phyloP scores from a whole-genome alignment of 37 sponge, comb jelly and placozoan species.

The Amphimedon queenslandica region DNA sequence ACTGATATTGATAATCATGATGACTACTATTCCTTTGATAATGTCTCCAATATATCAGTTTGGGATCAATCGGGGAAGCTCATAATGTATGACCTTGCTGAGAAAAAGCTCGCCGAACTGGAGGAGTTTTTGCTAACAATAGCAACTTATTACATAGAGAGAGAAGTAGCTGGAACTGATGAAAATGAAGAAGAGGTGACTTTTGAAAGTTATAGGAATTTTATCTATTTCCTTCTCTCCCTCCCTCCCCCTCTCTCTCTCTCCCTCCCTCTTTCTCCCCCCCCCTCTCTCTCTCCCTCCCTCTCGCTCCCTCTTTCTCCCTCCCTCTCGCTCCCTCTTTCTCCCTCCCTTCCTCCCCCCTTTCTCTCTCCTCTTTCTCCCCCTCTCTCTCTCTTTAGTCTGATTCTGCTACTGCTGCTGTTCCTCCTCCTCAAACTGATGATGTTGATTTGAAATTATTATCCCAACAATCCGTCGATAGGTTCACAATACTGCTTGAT shows the following conservation, averaged over 20 bases:
- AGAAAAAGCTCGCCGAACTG: constrained; percentile 34
- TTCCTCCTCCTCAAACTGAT: not conserved
- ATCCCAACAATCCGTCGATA: constrained; percentile 38
- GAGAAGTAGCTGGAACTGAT: not conserved
- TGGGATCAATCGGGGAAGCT: constrained; percentile 43
- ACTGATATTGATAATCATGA: constrained; percentile 73
- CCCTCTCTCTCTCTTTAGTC: constrained; percentile 6
- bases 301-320: constrained; percentile 3
- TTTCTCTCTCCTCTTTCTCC: not conserved
- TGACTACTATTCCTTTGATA: constrained; percentile 58
- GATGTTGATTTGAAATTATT: constrained; percentile 7
- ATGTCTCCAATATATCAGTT: constrained; percentile 39
- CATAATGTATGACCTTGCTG: constrained; percentile 60
- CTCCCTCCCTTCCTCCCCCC: constrained; percentile 2
- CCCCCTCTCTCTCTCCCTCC: constrained; percentile 5
- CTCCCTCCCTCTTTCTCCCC: not conserved
- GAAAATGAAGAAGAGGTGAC: not conserved
- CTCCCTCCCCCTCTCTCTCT: not conserved
- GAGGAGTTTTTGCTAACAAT: constrained; percentile 54
- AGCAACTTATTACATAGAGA: constrained; percentile 57
- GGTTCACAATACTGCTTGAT: constrained; percentile 74
- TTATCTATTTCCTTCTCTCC: not conserved
- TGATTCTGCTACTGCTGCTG: not conserved
- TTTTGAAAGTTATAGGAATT: not conserved
- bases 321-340: constrained; percentile 6